A percentile compares a stretch with the other conserved stretches of the same genome.
These are phyloP conservation scores for Odontophorus gujanensis DNA, from an alignment of 2,113 vertebrate genomes.

Conservation along the genomic window DNA sequence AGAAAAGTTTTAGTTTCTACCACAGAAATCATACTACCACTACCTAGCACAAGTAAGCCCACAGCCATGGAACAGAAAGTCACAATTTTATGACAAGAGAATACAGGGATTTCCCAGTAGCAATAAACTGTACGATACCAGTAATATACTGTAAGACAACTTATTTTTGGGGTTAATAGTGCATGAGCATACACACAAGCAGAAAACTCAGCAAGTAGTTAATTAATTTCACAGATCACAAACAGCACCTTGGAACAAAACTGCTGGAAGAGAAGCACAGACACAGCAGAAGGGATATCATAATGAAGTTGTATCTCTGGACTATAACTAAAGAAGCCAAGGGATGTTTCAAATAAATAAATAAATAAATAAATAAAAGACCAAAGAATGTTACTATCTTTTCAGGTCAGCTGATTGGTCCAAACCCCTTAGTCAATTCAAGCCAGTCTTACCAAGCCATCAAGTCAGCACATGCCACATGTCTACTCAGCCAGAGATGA, in stretches of 20 bases:
- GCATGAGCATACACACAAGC: not conserved
- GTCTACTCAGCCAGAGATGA: not conserved
- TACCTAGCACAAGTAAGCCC: not conserved
- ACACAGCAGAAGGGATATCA: not conserved
- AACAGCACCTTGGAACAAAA: not conserved
- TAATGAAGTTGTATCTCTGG: not conserved
- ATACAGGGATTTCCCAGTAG: not conserved
- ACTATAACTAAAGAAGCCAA: not conserved
- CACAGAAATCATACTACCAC: not conserved
- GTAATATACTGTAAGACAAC: not conserved
- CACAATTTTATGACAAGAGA: not conserved
- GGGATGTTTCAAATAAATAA: not conserved
- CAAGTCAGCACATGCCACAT: not conserved
- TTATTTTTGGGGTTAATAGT: not conserved
- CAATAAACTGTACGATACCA: not conserved
- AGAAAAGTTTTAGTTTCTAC: not conserved
- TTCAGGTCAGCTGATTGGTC: not conserved
- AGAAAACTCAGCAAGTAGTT: not conserved
- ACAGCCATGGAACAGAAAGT: not conserved
- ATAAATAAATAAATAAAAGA: not conserved
- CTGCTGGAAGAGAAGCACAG: not conserved
- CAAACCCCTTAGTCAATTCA: not conserved
- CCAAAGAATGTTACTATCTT: not conserved
- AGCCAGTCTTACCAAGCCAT: not conserved
- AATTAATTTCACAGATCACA: not conserved